Percentiles rank a stretch among this genome's conserved stretches.
These are phyloP conservation scores for Trypoxylon attenuatum DNA, from an alignment of 2,888 invertebrate species.

Conservation along the genomic window DNA sequence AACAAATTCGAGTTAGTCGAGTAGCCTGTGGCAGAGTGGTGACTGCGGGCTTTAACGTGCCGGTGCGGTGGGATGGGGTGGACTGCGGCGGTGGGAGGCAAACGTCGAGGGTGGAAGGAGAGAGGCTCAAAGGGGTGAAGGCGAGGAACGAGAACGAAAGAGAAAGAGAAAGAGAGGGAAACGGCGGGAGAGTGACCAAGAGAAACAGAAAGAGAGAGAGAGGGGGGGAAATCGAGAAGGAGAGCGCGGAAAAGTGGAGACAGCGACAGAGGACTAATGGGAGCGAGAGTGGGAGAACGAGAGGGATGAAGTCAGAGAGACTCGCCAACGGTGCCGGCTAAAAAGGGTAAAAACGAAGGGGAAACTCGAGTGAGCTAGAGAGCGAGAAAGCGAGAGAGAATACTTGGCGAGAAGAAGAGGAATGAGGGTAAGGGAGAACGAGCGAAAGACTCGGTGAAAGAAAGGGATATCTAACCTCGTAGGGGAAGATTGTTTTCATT, in stretches of 20 bases:
- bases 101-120: conserved; percentile 46
- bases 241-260: conserved; percentile 25
- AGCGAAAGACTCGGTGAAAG: conserved; percentile 1
- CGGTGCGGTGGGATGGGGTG: no score
- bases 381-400: conserved; percentile 11
- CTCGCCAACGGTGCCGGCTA: conserved; percentile 35
- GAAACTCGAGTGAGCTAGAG: no score
- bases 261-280: conserved; percentile 35
- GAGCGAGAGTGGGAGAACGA: conserved; percentile 31
- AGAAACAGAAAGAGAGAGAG: background rate
- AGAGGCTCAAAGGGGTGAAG: background rate
- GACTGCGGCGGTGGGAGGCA: conserved; percentile 51
- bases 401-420: conserved; percentile 3
- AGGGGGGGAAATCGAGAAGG: background rate
- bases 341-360: conserved; percentile 39
- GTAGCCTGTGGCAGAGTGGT: conserved; percentile 65
- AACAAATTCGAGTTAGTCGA: conserved; percentile 67
- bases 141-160: background rate
- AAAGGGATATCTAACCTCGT: conserved; percentile 55
- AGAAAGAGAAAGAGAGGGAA: no score
- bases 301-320: conserved; percentile 41
- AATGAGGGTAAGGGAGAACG: conserved; percentile 15
- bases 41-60: conserved; percentile 55
- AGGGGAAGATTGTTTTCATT: conserved; percentile 68
- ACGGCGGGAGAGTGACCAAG: background rate